These are phyloP conservation scores for Leptodactylus fallax DNA, from an alignment of 2,797 vertebrate species.

Conservation along the genomic window DNA sequence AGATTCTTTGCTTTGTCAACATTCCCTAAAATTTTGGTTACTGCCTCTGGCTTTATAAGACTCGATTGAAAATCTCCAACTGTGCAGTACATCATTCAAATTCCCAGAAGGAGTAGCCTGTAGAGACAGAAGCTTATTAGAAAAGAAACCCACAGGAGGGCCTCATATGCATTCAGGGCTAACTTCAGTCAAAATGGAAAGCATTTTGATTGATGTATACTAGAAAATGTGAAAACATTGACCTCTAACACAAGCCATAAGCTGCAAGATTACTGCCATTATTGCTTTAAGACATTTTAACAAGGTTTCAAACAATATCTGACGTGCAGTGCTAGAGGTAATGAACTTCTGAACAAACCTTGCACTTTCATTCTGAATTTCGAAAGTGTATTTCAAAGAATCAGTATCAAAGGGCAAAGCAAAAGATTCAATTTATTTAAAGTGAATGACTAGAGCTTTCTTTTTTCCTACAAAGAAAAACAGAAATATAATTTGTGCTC, in stretches of 20 bases:
- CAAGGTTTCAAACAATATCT: conserved; percentile 65
- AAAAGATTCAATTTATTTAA: conserved; percentile 49
- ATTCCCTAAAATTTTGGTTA: conserved; percentile 58
- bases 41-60: conserved; percentile 48
- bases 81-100: conserved; percentile 52
- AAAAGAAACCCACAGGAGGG: conserved; percentile 52
- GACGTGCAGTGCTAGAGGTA: conserved; percentile 56
- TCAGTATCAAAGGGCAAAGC: conserved; percentile 54
- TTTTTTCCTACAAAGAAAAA: conserved; percentile 40
- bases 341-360: conserved; percentile 67
- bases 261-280: conserved; percentile 61
- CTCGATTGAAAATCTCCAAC: conserved; percentile 60
- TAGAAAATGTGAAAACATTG: conserved; percentile 62
- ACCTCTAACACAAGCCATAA: conserved; percentile 59
- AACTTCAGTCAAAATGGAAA: conserved; percentile 65
- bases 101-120: conserved; percentile 59
- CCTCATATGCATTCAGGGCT: conserved; percentile 62
- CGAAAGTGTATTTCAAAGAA: conserved; percentile 58
- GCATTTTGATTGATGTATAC: conserved; percentile 55
- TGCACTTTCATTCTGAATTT: conserved; percentile 51
- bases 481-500: conserved; percentile 41
- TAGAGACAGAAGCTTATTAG: conserved; percentile 66
- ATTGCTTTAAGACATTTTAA: conserved; percentile 66
- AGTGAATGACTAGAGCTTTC: conserved; percentile 42
- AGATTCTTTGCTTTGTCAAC: conserved; percentile 52